Conservation (phyloP, 2,888 invertebrate genomes). For the Orgyia antiqua region DNA sequence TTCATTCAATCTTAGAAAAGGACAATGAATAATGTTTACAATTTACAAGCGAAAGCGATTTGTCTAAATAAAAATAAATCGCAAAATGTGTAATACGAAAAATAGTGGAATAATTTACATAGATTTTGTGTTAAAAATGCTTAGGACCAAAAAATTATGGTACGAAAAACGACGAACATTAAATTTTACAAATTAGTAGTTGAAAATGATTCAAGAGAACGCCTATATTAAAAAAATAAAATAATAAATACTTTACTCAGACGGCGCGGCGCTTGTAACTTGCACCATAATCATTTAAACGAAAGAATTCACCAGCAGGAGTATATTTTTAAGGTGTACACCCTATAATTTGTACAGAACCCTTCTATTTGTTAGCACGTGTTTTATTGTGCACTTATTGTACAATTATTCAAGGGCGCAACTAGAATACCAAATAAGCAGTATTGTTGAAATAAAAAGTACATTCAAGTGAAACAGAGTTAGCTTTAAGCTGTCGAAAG, state of each 20-base stretch:
- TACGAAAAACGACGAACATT: too few relatives aligned
- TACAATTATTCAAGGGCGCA: conserved; percentile 55
- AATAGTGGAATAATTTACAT: too few relatives aligned
- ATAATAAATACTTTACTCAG: too few relatives aligned
- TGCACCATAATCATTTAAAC: conserved; percentile 17
- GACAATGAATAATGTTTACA: conserved; percentile 30
- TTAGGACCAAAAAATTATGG: too few relatives aligned
- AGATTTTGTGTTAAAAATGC: too few relatives aligned
- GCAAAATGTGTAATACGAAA: too few relatives aligned
- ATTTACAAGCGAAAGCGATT: conserved; percentile 25
- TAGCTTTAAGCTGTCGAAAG: background rate
- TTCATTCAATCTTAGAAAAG: conserved; percentile 46
- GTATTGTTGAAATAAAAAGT: conserved; percentile 32
- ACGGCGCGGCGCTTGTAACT: conserved; percentile 13
- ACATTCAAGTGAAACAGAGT: conserved; percentile 12
- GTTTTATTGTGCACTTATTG: conserved; percentile 70
- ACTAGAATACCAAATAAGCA: conserved; percentile 52
- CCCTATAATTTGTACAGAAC: conserved; percentile 52
- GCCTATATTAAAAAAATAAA: too few relatives aligned
- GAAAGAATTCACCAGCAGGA: conserved; percentile 42
- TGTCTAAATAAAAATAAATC: too few relatives aligned
- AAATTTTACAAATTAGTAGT: too few relatives aligned
- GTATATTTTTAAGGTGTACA: conserved; percentile 35
- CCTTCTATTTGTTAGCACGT: conserved; percentile 67
- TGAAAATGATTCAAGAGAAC: too few relatives aligned